phyloP scores from a whole-genome alignment of 2,888 invertebrate genomes.

The Agrochola lota region DNA sequence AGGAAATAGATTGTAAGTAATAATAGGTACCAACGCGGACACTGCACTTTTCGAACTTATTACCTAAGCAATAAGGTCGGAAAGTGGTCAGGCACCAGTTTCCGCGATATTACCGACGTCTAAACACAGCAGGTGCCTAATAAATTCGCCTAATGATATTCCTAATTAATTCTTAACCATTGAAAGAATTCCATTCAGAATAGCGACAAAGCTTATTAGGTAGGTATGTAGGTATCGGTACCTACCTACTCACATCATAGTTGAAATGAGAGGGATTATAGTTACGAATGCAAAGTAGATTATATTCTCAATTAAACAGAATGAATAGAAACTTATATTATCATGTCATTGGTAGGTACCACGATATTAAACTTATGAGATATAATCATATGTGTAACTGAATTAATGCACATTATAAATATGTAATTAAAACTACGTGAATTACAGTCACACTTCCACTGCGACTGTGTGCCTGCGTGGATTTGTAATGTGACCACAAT shows the following conservation, averaged over 20 bases:
- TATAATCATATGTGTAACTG: no score
- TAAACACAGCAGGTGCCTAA: background rate
- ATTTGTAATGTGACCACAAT: no score
- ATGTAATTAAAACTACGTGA: no score
- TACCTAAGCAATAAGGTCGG: no score
- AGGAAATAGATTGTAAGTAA: background rate
- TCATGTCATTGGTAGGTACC: background rate
- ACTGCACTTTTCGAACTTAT: no score
- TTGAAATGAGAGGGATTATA: slow-evolving; percentile 1
- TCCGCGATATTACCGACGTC: background rate
- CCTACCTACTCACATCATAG: slow-evolving; percentile 6
- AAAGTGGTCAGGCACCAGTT: no score
- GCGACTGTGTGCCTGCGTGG: no score
- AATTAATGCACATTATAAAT: no score
- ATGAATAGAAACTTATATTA: background rate
- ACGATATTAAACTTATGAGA: no score
- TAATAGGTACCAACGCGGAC: background rate
- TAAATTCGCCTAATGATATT: background rate
- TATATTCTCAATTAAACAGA: background rate
- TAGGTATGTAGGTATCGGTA: background rate
- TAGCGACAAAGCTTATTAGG: background rate
- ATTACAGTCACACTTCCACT: no score
- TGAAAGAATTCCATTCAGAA: background rate
- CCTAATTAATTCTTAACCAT: slow-evolving; percentile 1
- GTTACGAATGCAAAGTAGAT: background rate